Evolutionary conservation across 2,888 invertebrate species (phyloP).

Genomic region (Cactoblastis cactorum): DNA sequence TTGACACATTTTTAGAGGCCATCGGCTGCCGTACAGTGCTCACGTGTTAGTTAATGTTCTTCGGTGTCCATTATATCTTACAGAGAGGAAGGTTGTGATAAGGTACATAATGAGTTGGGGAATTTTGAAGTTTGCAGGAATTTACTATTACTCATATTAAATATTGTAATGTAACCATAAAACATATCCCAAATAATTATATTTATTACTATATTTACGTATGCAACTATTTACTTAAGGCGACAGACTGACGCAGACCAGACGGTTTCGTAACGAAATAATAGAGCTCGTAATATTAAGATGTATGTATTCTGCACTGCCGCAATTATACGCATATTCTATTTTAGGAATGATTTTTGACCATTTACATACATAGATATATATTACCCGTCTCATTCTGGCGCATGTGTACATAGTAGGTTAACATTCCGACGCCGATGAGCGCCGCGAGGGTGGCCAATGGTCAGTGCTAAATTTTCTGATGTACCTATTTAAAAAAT

Average conservation of each 20-base stretch:
- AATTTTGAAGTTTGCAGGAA: constrained; percentile 28
- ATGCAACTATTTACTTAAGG: no score
- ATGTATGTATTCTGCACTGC: no score
- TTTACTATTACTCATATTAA: constrained; percentile 30
- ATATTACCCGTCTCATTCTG: not conserved
- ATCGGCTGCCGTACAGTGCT: not conserved
- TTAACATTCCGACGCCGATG: not conserved
- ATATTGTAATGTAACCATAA: constrained; percentile 53
- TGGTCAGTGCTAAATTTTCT: not conserved
- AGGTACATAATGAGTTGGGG: constrained; percentile 29
- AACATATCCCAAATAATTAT: constrained; percentile 67
- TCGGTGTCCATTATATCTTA: constrained; percentile 31
- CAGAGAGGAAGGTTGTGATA: constrained; percentile 37
- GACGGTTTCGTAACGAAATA: not conserved
- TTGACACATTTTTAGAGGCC: not conserved
- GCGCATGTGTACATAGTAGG: not conserved
- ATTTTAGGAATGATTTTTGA: no score
- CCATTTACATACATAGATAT: not conserved
- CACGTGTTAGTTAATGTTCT: constrained; percentile 20
- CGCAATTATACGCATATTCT: no score
- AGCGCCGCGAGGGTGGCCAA: not conserved
- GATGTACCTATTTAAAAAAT: not conserved
- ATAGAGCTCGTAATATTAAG: not conserved
- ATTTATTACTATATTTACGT: constrained; percentile 33
- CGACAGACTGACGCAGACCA: not conserved